phyloP scores from a whole-genome alignment of 2,113 vertebrate species.

The Mus musculus region GRCm39 chr11:66349001-66349500 shows the following conservation, averaged over 20 bases:
- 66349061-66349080: not conserved
- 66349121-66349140: not conserved
- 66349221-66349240: not conserved
- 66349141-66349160: not conserved
- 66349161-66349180: not conserved
- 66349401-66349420: not conserved
- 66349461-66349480: not conserved
- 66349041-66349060: not conserved
- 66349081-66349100: not conserved
- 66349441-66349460: not conserved
- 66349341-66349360: not conserved
- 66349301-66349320: not conserved
- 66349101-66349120: not conserved
- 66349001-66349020: not conserved
- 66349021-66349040: not conserved
- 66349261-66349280: not conserved
- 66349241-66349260: not conserved
- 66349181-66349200: not conserved
- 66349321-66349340: not conserved
- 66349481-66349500: not conserved
- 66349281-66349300: not conserved
- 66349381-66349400: not conserved
- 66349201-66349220: not conserved
- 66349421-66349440: not conserved
- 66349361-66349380: not conserved